Base-by-base conservation (phyloP, 2,888 invertebrate genomes). In the Lissocephala sabroskyi region DNA sequence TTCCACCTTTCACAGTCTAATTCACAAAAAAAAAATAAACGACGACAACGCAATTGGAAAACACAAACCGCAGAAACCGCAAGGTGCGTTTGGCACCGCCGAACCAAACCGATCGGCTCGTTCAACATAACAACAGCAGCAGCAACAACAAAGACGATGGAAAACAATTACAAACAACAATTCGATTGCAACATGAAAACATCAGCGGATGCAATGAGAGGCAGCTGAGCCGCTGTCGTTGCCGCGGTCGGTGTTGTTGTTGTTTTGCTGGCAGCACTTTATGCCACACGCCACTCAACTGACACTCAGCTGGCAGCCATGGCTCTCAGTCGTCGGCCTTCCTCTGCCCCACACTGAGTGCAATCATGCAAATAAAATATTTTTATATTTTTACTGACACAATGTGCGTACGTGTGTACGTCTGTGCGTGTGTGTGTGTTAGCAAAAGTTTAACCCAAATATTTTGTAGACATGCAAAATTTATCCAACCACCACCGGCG, bases 401-500 rank as follows among this genome's bases (percentile, higher is more conserved):
- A 10, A 3, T 49, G 13, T 32, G 30, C 13, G 10, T 32, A 10
- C n/a, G 14, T 16, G 40, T 30, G 11, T 41, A 30, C 16, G 41
- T 33, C n/a, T 52, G 17, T 50, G 23, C 55, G 52, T 58, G 43
- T 52, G 50, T 36, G 52, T 64, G 33, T 3, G 23, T 33, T 35
- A 18, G 71, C 59, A 61, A 75, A 71, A 65, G 54, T 59, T 65
- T 71, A 71, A 77, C 71, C 75, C 71, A 71, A 78, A 77, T 77
- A 77, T 77, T 78, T 77, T 70, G 71, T 71, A 70, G 71, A 65
- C 70, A 77, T 70, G 70, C 59, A 68, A 68, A 64, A 64, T 68
- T 76, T 76, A 65, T 70, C 51, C 66, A 26, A 9, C 26, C 30
- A 41, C 11, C 39, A 29, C 35, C 35, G 35, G n/a, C 5, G 30